Evolutionary conservation across 2,113 vertebrate species (phyloP), one percentile per base, ranked within the genome.

Genomic region (Pteronura brasiliensis): DNA sequence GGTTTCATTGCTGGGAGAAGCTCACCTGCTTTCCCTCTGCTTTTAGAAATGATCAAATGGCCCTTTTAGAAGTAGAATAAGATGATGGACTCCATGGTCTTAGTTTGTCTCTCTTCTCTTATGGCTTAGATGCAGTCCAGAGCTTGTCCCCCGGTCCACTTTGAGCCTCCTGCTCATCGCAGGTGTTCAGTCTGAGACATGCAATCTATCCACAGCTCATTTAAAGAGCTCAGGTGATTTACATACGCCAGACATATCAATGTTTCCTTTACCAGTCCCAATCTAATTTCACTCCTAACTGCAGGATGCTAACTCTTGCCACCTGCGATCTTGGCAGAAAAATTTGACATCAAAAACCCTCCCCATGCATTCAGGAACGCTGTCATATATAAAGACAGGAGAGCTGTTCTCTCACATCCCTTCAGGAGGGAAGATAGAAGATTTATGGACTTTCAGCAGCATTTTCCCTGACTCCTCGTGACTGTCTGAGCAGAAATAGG

Each of bases 401-500:
- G 63, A 76, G n/a, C 7, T 57, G 2, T 17, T 87, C 74, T 79
- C 25, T 59, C n/a, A 23, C 10, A 81, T 76, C 67, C 49, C 31
- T 92, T 93, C 57, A 76, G 57, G 86, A 92, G 61, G 74, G 29
- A 86, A 97, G 83, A 89, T 18, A 7, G 8, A 85, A 67, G 82
- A 92, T 96, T 81, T 90, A 84, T 71, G 42, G 86, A 96, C 84
- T 88, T 92, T 31, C 36, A 57, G n/a, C 29, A n/a, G 74, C 69
- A 88, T 88, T 74, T 88, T 87, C 87, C 90, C 63, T 92, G 89
- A 96, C 36, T 76, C n/a, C 93, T 34, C 18, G 52, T 92, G 57
- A 95, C 85, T 44, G 20, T 29, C 74, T 90, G 86, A 80, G 93
- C 29, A 94, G 90, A 90, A 96, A 47, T 11, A 61, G 87, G n/a